A percentile compares a stretch with the other conserved stretches of the same genome.
These are phyloP conservation scores for Caenorhabditis sinica DNA, from an alignment of 2,888 invertebrate genomes.

Conservation along the genomic window DNA sequence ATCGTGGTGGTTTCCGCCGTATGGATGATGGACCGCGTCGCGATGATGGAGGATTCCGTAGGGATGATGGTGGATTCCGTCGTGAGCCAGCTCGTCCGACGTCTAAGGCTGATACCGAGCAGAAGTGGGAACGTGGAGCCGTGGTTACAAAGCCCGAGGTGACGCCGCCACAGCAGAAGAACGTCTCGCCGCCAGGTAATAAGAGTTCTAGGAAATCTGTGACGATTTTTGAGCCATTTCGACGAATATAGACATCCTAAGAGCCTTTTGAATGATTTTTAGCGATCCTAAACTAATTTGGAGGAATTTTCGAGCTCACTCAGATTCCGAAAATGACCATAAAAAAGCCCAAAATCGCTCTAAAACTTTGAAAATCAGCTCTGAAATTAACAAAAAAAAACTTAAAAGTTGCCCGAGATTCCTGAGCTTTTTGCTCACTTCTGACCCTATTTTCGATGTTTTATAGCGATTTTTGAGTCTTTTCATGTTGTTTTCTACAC, in stretches of 20 bases:
- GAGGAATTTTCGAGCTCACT: too few relatives aligned
- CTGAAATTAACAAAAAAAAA: too few relatives aligned
- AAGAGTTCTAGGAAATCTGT: not conserved
- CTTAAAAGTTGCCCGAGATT: too few relatives aligned
- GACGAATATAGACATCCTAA: not conserved
- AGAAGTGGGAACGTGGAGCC: constrained; percentile 58
- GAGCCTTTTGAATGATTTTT: too few relatives aligned
- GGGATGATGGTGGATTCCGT: constrained; percentile 13
- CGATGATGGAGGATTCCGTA: constrained; percentile 9
- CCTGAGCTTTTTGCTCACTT: too few relatives aligned
- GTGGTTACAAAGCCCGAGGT: constrained; percentile 22
- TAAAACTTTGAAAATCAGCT: too few relatives aligned
- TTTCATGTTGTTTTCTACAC: too few relatives aligned
- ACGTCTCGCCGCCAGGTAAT: constrained; percentile 28
- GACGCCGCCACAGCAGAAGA: constrained; percentile 32
- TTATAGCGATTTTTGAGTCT: too few relatives aligned
- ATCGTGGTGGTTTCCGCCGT: constrained; percentile 10
- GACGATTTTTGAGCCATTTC: not conserved
- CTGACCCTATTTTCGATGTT: too few relatives aligned
- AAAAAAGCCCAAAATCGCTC: too few relatives aligned
- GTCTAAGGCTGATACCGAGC: constrained; percentile 60
- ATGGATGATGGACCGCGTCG: constrained; percentile 22
- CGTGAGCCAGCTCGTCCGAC: constrained; percentile 23
- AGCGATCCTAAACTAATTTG: too few relatives aligned
- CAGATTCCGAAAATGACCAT: too few relatives aligned